Conservation (phyloP, 2,888 invertebrate genomes). For the Lepidocyrtinus sp. region DNA sequence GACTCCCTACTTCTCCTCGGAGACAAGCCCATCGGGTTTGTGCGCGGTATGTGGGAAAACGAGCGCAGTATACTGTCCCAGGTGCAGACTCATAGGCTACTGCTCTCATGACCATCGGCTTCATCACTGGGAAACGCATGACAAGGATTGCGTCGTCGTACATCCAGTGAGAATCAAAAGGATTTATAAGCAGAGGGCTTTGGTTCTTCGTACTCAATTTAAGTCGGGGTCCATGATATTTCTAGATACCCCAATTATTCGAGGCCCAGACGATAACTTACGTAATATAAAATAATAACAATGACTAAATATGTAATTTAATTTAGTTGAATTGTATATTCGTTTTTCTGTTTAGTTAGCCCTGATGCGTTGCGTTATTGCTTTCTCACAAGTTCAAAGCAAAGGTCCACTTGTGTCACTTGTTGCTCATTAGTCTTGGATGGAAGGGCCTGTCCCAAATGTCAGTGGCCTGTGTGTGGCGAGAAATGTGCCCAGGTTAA, state of each 20-base stretch:
- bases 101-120: conserved; percentile 54
- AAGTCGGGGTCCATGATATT: conserved; percentile 49
- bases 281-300: too few species aligned
- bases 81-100: conserved; percentile 47
- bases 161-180: conserved; percentile 46
- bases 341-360: too few species aligned
- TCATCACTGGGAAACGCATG: conserved; percentile 47
- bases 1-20: too few species aligned
- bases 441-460: conserved; percentile 46
- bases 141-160: conserved; percentile 50
- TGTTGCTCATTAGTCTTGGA: conserved; percentile 51
- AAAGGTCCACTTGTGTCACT: conserved; percentile 45
- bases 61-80: conserved; percentile 51
- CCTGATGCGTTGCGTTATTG: conserved; percentile 54
- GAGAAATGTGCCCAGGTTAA: conserved; percentile 47
- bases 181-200: conserved; percentile 29
- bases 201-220: conserved; percentile 39
- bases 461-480: conserved; percentile 45
- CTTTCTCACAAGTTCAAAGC: conserved; percentile 53
- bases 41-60: conserved; percentile 45
- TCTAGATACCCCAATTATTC: conserved; percentile 46
- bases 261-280: conserved; percentile 54
- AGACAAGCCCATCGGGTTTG: neutral
- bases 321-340: too few species aligned
- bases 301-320: too few species aligned